Evolutionary conservation across 2,797 vertebrate species (phyloP).

Genomic region (Brotula barbata): DNA sequence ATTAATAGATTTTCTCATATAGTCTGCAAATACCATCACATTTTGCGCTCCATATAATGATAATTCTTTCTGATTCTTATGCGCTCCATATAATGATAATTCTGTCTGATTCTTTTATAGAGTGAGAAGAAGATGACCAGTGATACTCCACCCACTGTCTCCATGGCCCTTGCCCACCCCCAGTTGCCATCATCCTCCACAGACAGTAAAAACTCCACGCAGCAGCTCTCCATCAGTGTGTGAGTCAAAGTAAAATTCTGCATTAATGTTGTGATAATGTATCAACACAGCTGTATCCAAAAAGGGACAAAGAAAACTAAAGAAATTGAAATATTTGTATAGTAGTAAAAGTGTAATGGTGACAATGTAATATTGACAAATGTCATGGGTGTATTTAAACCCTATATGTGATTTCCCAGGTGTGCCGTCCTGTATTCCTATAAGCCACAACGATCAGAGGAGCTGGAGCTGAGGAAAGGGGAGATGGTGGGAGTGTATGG

Average conservation of each 20-base stretch:
- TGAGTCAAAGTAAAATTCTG: slow-evolving; percentile 67
- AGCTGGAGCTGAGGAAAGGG: slow-evolving; percentile 91
- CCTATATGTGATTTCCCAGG: slow-evolving; percentile 67
- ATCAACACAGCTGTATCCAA: neutral
- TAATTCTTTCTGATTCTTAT: slow-evolving; percentile 17
- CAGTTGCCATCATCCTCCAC: slow-evolving; percentile 68
- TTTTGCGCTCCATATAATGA: slow-evolving; percentile 14
- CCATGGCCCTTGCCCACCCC: slow-evolving; percentile 81
- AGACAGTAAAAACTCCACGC: slow-evolving; percentile 77
- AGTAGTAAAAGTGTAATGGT: slow-evolving; percentile 1
- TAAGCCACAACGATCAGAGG: slow-evolving; percentile 81
- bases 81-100: slow-evolving; percentile 16
- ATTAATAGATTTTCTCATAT: neutral
- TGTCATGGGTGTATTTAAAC: neutral
- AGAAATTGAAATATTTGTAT: neutral
- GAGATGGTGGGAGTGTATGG: slow-evolving; percentile 93
- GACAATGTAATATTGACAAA: slow-evolving; percentile 3
- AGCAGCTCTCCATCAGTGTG: slow-evolving; percentile 86
- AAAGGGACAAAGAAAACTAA: slow-evolving; percentile 1
- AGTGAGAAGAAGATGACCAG: slow-evolving; percentile 75
- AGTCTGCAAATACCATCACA: neutral
- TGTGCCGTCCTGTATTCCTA: slow-evolving; percentile 90
- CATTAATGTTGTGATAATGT: slow-evolving; percentile 31
- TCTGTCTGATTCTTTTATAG: slow-evolving; percentile 54
- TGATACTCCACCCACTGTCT: slow-evolving; percentile 74